These are phyloP conservation scores for honey bee (Apis mellifera) DNA, from an alignment of 1,140 invertebrate species.

Conservation along the genomic window DNA sequence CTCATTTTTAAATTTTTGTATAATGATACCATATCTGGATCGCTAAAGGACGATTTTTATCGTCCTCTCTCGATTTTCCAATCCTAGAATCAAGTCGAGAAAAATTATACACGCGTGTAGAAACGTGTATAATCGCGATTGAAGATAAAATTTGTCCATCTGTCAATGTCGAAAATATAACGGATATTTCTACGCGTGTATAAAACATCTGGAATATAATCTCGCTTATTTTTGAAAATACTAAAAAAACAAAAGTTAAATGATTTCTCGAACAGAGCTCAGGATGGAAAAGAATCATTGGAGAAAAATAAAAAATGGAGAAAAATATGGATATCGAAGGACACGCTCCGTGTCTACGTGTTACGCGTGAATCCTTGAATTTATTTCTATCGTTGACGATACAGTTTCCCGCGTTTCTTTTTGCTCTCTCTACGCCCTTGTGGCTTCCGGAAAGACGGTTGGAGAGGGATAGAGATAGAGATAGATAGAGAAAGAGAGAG, in stretches of 20 bases:
- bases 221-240: no score
- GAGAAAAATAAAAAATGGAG: not conserved
- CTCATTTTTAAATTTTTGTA: no score
- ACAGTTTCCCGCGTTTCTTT: slow-evolving; percentile 3
- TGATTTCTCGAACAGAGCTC: not conserved
- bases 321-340: slow-evolving; percentile 10
- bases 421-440: not conserved
- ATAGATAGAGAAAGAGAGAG: no score
- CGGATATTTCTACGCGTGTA: no score
- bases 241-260: no score
- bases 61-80: no score
- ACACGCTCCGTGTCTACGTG: not conserved
- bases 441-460: slow-evolving; percentile 9
- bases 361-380: slow-evolving; percentile 34
- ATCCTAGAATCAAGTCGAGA: not conserved
- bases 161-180: not conserved
- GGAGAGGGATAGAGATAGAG: not conserved
- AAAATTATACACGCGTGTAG: not conserved
- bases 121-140: not conserved
- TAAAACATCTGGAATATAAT: no score
- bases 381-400: slow-evolving; percentile 36
- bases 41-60: no score
- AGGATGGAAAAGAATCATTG: not conserved
- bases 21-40: no score
- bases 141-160: not conserved